Conservation (phyloP, 2,888 invertebrate genomes). For the Lutraria lutraria region DNA sequence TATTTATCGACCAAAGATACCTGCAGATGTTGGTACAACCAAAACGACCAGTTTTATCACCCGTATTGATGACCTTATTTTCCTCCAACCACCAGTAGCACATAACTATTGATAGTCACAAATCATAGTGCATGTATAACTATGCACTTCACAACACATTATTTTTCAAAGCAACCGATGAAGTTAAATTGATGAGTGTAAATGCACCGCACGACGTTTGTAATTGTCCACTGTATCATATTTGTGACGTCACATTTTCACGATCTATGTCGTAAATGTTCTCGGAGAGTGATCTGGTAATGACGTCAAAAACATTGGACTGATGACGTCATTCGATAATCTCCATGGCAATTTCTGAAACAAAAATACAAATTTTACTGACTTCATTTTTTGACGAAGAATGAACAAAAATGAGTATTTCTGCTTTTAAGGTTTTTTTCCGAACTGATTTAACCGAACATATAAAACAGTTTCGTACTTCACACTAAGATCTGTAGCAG, state of each 20-base stretch:
- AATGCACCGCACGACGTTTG: not conserved
- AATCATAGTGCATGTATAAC: no score
- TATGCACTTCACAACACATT: no score
- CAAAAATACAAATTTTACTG: not conserved
- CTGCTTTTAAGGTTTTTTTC: no score
- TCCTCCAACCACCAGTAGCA: no score
- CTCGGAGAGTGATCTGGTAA: not conserved
- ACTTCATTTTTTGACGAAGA: not conserved
- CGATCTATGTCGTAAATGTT: not conserved
- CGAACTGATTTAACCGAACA: no score
- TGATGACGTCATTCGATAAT: not conserved
- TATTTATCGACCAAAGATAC: no score
- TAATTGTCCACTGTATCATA: not conserved
- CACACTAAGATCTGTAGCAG: no score
- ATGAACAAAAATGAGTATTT: not conserved
- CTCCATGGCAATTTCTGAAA: conserved; percentile 41
- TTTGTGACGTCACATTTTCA: not conserved
- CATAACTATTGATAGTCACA: no score
- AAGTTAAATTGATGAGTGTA: not conserved
- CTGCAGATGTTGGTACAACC: no score
- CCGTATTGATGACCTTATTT: no score
- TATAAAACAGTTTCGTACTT: no score
- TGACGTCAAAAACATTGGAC: conserved; percentile 26
- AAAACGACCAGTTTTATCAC: no score
- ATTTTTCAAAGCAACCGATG: not conserved